These are phyloP conservation scores for Zenarchopterus dispar DNA, from an alignment of 2,797 vertebrate genomes.

Conservation along the genomic window DNA sequence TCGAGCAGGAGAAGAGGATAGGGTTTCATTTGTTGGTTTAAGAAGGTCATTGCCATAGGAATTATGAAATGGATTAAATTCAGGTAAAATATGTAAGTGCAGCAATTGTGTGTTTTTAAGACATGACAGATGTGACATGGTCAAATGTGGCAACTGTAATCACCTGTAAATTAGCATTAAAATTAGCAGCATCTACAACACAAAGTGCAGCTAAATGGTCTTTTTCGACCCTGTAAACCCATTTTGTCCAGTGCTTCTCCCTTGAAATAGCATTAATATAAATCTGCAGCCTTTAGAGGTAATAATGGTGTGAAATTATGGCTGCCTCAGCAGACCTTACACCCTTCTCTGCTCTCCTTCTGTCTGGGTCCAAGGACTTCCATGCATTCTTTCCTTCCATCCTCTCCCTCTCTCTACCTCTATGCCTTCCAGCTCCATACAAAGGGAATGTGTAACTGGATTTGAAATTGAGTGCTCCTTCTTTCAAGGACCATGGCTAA, in stretches of 20 bases:
- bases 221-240: constrained; percentile 61
- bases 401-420: constrained; percentile 62
- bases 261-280: constrained; percentile 79
- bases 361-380: constrained; percentile 74
- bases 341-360: constrained; percentile 64
- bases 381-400: constrained; percentile 67
- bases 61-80: constrained; percentile 31
- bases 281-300: constrained; percentile 74
- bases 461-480: constrained; percentile 81
- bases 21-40: constrained; percentile 42
- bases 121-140: background rate
- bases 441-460: constrained; percentile 87
- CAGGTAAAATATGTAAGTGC: background rate
- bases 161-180: constrained; percentile 1
- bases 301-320: constrained; percentile 84
- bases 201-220: constrained; percentile 32
- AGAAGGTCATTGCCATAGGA: constrained; percentile 32
- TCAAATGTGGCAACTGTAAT: background rate
- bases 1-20: constrained; percentile 21
- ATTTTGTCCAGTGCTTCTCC: constrained; percentile 65
- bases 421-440: constrained; percentile 77
- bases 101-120: constrained; percentile 16
- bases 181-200: constrained; percentile 14
- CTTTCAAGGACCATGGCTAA: constrained; percentile 85
- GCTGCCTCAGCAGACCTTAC: constrained; percentile 78